phyloP scores from a whole-genome alignment of 2,888 invertebrate species.

The Aricia artaxerxes region DNA sequence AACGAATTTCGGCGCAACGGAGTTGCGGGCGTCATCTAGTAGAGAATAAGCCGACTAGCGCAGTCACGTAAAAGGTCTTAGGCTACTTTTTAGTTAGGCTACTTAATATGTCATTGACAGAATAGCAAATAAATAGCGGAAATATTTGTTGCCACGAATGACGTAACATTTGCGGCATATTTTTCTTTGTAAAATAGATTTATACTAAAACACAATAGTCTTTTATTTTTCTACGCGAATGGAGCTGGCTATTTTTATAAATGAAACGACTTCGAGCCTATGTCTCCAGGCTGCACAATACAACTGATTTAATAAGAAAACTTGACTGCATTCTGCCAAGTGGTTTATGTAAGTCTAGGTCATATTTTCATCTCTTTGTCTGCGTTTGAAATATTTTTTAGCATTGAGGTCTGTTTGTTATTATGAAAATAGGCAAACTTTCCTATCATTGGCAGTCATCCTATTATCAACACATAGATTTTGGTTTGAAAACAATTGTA shows the following conservation, averaged over 20 bases:
- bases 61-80: too few species aligned
- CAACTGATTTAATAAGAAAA: slow-evolving; percentile 13
- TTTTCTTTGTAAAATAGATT: neutral
- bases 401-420: neutral
- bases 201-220: slow-evolving; percentile 13
- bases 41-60: too few species aligned
- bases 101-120: neutral
- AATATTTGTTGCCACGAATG: neutral
- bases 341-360: slow-evolving; percentile 17
- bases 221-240: slow-evolving; percentile 21
- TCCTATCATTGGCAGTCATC: too few species aligned
- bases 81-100: neutral
- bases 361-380: slow-evolving; percentile 10
- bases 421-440: neutral
- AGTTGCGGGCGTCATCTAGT: too few species aligned
- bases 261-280: slow-evolving; percentile 13
- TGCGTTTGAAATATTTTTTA: neutral
- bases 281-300: slow-evolving; percentile 25
- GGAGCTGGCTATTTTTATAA: slow-evolving; percentile 20
- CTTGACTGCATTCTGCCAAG: slow-evolving; percentile 21
- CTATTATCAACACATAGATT: too few species aligned
- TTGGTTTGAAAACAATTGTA: too few species aligned
- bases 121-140: neutral
- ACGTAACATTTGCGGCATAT: neutral
- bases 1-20: too few species aligned